Percentiles rank a stretch among this genome's conserved stretches.
These are phyloP conservation scores for Atopsyche davidsoni DNA, from an alignment of 1,140 invertebrate species.

Conservation along the genomic window DNA sequence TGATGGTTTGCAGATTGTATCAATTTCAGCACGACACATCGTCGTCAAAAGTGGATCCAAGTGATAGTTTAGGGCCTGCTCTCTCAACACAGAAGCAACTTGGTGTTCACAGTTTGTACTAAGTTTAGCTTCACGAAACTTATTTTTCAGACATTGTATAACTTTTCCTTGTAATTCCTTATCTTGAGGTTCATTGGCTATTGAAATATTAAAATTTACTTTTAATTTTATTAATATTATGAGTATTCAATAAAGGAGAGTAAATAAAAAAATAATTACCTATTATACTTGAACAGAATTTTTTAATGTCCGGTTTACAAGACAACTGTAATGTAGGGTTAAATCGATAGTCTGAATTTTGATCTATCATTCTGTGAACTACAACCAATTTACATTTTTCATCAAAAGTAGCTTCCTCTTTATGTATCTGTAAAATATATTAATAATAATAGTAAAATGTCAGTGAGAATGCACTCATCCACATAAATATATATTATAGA, in stretches of 20 bases:
- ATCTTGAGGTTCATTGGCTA: conserved; percentile 47
- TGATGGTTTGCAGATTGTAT: conserved; percentile 53
- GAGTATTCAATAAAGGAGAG: conserved; percentile 18
- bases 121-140: conserved; percentile 68
- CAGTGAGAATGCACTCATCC: no score
- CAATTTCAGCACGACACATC: conserved; percentile 66
- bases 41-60: conserved; percentile 76
- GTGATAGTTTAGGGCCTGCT: conserved; percentile 81
- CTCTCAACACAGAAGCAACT: conserved; percentile 73
- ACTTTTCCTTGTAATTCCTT: conserved; percentile 60
- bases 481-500: no score
- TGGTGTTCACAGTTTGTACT: conserved; percentile 73
- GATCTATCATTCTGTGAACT: conserved; percentile 83
- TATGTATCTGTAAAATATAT: conserved; percentile 59
- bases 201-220: conserved; percentile 26
- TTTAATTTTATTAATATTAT: conserved; percentile 2
- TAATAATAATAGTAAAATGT: no score
- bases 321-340: conserved; percentile 78
- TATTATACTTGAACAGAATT: conserved; percentile 62
- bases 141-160: conserved; percentile 66
- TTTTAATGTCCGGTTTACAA: conserved; percentile 70
- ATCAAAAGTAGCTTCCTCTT: conserved; percentile 77
- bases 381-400: conserved; percentile 81
- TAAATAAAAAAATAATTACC: conserved; percentile 41
- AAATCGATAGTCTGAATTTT: conserved; percentile 87